These are phyloP conservation scores for Pungitius pungitius DNA, from an alignment of 2,113 vertebrate genomes.

Conservation along the genomic window DNA sequence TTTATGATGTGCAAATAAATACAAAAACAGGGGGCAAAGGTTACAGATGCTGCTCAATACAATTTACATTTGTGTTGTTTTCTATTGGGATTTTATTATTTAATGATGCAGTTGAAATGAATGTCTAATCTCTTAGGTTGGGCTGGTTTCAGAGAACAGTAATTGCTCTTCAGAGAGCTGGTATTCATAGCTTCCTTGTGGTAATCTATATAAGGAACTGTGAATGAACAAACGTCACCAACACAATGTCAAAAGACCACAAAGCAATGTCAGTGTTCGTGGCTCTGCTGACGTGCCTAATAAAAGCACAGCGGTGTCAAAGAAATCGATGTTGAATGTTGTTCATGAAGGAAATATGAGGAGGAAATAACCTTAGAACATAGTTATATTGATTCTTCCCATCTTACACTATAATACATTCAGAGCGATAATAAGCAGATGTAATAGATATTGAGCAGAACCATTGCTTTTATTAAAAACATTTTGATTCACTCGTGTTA, in stretches of 20 bases:
- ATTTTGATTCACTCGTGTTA: constrained; percentile 3
- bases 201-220: constrained; percentile 34
- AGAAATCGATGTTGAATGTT: neutral
- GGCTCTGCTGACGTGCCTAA: neutral
- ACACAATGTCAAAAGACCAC: neutral
- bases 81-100: neutral
- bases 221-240: neutral
- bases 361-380: constrained; percentile 33
- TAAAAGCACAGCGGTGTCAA: constrained; percentile 17
- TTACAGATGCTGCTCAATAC: neutral
- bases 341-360: constrained; percentile 2
- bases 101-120: neutral
- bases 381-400: neutral
- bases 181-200: constrained; percentile 42
- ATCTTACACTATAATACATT: neutral
- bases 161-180: neutral
- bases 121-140: neutral
- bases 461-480: neutral
- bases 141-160: constrained; percentile 1
- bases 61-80: neutral
- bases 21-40: neutral
- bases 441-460: neutral
- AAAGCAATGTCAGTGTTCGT: constrained; percentile 9
- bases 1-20: constrained; percentile 7
- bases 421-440: constrained; percentile 7